phyloP scores from a whole-genome alignment of 2,888 invertebrate species.

The Alsophila aescularia region DNA sequence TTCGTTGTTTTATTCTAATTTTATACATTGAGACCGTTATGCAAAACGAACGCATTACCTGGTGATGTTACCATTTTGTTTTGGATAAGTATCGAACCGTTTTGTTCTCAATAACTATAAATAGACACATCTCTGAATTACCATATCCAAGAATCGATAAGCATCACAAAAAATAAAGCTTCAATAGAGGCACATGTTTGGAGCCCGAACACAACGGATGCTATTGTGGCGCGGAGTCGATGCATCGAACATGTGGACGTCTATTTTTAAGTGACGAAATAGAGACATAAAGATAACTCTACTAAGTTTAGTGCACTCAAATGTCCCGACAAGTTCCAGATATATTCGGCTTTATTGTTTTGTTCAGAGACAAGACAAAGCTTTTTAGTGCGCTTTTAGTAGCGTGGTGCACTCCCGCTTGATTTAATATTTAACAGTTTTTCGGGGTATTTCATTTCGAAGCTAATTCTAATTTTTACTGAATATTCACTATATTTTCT shows the following conservation, averaged over 20 bases:
- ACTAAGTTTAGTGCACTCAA: slow-evolving; percentile 63
- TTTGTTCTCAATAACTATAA: slow-evolving; percentile 11
- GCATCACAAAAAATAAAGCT: slow-evolving; percentile 27
- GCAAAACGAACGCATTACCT: slow-evolving; percentile 25
- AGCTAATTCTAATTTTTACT: slow-evolving; percentile 7
- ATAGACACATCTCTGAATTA: slow-evolving; percentile 1
- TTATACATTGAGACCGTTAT: slow-evolving; percentile 38
- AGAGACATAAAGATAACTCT: slow-evolving; percentile 74
- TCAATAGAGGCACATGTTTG: slow-evolving; percentile 41
- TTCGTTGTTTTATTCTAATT: slow-evolving; percentile 39
- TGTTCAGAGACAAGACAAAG: slow-evolving; percentile 65
- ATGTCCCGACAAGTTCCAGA: slow-evolving; percentile 42
- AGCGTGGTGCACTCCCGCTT: slow-evolving; percentile 58
- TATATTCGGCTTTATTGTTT: slow-evolving; percentile 75
- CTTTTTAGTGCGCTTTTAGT: slow-evolving; percentile 73
- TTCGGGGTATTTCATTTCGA: slow-evolving; percentile 56
- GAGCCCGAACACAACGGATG: slow-evolving; percentile 41
- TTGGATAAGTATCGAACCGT: slow-evolving; percentile 19
- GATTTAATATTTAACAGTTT: slow-evolving; percentile 63
- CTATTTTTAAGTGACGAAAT: slow-evolving; percentile 73
- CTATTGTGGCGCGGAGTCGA: slow-evolving; percentile 43
- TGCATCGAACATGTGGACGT: slow-evolving; percentile 61
- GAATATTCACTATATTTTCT: background rate
- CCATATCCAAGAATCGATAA: slow-evolving; percentile 21
- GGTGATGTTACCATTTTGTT: slow-evolving; percentile 17